A percentile compares a stretch with the other conserved stretches of the same genome.
These are phyloP conservation scores for Formicarius rufipectus DNA, from an alignment of 2,113 vertebrate genomes.

Conservation along the genomic window DNA sequence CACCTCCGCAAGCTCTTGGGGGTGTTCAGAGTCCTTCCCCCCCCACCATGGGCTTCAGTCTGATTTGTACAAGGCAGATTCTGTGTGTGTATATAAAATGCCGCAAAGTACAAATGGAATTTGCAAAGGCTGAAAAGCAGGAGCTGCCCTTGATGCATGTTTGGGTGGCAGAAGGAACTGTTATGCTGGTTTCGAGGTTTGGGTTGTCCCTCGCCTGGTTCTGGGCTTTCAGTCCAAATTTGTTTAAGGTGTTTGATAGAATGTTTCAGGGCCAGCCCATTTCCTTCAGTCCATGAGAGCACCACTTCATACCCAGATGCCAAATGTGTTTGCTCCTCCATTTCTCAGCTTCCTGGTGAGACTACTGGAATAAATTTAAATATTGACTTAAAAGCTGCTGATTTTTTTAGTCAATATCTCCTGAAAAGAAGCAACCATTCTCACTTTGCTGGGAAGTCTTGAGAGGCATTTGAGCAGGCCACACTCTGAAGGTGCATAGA, in stretches of 20 bases:
- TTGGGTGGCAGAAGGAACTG: neutral
- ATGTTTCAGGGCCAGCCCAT: fast-evolving
- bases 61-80: neutral
- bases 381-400: neutral
- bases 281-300: neutral
- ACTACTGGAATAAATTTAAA: neutral
- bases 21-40: neutral
- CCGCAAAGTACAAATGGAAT: neutral
- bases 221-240: neutral
- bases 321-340: neutral
- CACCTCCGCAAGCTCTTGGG: fast-evolving
- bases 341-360: neutral
- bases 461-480: neutral
- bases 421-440: neutral
- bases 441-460: neutral
- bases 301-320: neutral
- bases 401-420: neutral
- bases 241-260: neutral
- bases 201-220: neutral
- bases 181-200: neutral
- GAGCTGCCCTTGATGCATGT: neutral
- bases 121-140: neutral
- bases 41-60: fast-evolving
- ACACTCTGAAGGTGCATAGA: neutral
- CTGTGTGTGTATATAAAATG: fast-evolving